phyloP scores from a whole-genome alignment of 1,140 invertebrate species.

The Eurosta solidaginis region DNA sequence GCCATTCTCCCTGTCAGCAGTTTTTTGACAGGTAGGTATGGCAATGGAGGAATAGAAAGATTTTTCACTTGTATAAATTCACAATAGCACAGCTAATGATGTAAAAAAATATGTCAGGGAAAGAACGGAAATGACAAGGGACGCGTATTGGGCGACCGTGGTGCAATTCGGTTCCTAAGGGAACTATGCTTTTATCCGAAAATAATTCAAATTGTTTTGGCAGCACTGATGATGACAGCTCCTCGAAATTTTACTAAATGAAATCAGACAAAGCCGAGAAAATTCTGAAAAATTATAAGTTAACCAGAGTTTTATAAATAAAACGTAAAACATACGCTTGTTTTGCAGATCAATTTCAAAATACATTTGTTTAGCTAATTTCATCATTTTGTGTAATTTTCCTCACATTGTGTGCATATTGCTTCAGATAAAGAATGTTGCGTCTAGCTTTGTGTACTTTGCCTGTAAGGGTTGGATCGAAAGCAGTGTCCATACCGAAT shows the following conservation, averaged over 20 bases:
- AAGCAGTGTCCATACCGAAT: not conserved
- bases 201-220: not conserved
- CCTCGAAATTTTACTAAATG: not conserved
- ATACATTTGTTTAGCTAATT: not conserved
- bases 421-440: not conserved
- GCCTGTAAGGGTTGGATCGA: not conserved
- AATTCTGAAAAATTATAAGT: constrained; percentile 17
- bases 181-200: too few relatives aligned
- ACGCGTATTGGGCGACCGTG: too few relatives aligned
- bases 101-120: too few relatives aligned
- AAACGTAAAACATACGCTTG: not conserved
- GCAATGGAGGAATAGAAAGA: too few relatives aligned
- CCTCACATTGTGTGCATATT: not conserved
- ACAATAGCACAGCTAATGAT: too few relatives aligned
- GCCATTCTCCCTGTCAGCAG: too few relatives aligned
- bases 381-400: not conserved
- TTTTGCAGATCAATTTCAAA: not conserved
- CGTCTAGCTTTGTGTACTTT: not conserved
- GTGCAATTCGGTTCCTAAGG: too few relatives aligned
- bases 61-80: too few relatives aligned
- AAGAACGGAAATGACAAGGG: too few relatives aligned
- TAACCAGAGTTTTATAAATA: not conserved
- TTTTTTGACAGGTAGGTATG: too few relatives aligned
- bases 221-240: too few relatives aligned
- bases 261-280: constrained; percentile 8